Percentiles rank a stretch among this genome's conserved stretches.
Conservation (phyloP, 2,113 vertebrate genomes). For the Crocuta crocuta region DNA sequence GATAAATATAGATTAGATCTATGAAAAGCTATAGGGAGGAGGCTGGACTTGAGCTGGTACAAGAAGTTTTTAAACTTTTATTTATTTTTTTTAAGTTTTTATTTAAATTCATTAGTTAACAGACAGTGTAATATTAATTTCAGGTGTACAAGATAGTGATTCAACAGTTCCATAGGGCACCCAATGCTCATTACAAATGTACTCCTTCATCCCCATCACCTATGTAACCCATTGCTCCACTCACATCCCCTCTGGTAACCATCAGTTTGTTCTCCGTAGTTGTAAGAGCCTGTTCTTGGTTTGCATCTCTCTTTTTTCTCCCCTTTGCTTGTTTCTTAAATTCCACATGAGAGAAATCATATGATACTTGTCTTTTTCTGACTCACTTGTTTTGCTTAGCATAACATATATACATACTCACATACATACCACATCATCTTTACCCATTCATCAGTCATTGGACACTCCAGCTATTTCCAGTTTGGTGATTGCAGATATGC, state of each 20-base stretch:
- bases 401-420: background rate
- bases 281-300: background rate
- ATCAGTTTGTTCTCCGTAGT: background rate
- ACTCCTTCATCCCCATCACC: background rate
- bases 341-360: background rate
- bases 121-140: background rate
- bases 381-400: background rate
- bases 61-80: background rate
- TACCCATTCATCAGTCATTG: background rate
- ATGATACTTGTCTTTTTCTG: background rate
- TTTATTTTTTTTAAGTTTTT: background rate
- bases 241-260: background rate
- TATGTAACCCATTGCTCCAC: background rate
- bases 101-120: background rate
- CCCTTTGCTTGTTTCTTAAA: background rate
- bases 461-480: background rate
- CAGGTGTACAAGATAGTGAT: background rate
- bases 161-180: background rate
- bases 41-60: background rate
- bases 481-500: background rate
- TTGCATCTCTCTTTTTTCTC: background rate
- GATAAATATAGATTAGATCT: background rate
- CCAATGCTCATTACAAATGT: background rate
- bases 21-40: background rate
- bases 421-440: background rate